Evolutionary conservation across 2,113 vertebrate species (phyloP), one percentile per base, ranked within the genome.

Genomic region (Eurypyga helias): DNA sequence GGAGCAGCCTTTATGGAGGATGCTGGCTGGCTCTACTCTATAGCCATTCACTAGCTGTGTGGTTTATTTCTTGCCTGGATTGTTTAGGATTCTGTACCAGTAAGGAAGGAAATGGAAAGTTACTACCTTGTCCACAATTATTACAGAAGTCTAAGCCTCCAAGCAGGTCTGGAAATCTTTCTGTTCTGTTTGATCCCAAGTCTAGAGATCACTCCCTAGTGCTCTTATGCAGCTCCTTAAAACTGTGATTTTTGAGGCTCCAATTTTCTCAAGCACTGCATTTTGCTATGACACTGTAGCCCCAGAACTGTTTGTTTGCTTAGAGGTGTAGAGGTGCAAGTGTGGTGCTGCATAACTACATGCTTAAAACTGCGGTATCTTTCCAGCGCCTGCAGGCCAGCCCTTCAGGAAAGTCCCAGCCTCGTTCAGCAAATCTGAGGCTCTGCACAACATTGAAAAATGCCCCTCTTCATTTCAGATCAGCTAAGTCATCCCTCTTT

Each of bases 81-180:
- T 83, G 48, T 66, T 72, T 76, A 71, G 57, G 55, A 66, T 92
- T 92, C 83, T 90, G 34, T 46, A 60, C 29, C 48, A 72, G 33
- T 54, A 71, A 71, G 70, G 55, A 62, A 64, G 90, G 52, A 66
- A 85, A 79, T 38, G 62, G 86, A 85, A 93, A 92, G 88, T 80
- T 36, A 43, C 91, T 66, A 19, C 62, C 33, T 67, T 43, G 19
- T 34, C 19, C 3, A 17, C 62, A 60, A 31, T 28, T 67, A 14
- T 64, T 46, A 55, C 31, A 67, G 89, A 71, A 79, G 55, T 48
- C 13, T 19, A 17, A 31, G 21, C 31, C 46, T 87, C 29, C 25
- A 13, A 34, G 15, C 0, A 1, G 21, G 17, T 45, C 19, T 79
- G 85, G 51, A 51, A 55, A 49, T 33, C 38, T 85, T 78, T 14